Evolutionary conservation across 2,888 invertebrate species (phyloP), one percentile per base, ranked within the genome.

Genomic region (Drosophila mercatorum): DNA sequence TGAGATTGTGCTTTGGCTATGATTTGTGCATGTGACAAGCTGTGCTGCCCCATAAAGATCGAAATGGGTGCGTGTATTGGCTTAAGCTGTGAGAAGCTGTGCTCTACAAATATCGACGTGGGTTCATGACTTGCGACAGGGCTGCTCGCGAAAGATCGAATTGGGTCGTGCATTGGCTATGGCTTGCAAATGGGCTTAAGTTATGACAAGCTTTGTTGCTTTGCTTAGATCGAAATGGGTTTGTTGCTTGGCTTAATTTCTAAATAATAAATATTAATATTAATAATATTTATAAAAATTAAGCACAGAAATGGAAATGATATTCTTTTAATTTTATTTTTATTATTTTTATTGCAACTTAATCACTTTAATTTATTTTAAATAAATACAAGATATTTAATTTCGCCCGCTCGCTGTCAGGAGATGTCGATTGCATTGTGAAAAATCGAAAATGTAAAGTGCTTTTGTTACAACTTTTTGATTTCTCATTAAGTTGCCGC

Each of bases 1-100:
- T n/a, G 56, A 59, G 59, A 8, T 47, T 0, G 51, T 46, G 28
- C 44, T 59, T 56, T 51, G 5, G 58, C 28, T 70, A 5, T 12
- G 12, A n/a, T 26, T 44, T 14, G 31, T 34, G 41, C 14, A 14
- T 22, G 14, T 10, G 14, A n/a, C 14, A 34, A 31, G 8, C 26
- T n/a, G 40, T 55, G 28, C 40, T 26, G n/a, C 38, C 5, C 43
- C 28, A 36, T n/a, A 1, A 12, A 12, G 26, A 46, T 46, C 46
- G 12, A 12, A 12, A 3, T 17, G 62, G 62, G 62, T 22, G 31
- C 3, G 49, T 36, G 22, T 47, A 58, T 55, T 55, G 11, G 67
- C 44, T 59, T 14, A 26, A 26, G 17, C n/a, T 10, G 1, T 47
- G 12, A 36, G 11, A 44, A 22, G 10, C 41, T 12, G 17, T 31